A percentile compares a stretch with the other conserved stretches of the same genome.
Evolutionary conservation across 2,113 vertebrate genomes (phyloP).

Genomic region (Onychostoma macrolepis): DNA sequence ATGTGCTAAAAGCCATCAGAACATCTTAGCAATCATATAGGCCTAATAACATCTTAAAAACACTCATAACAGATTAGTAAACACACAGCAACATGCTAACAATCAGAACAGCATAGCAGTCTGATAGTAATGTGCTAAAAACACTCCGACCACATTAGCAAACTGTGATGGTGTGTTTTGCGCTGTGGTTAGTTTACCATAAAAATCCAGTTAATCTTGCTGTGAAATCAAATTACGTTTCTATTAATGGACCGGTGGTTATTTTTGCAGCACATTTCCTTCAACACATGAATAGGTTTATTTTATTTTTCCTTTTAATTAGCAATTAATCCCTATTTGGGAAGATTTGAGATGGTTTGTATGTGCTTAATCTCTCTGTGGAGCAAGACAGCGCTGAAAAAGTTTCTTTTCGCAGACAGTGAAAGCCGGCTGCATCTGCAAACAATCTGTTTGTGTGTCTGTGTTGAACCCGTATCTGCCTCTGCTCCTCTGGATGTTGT

Average conservation of each 20-base stretch:
- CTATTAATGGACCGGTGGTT: not conserved
- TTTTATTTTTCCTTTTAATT: not conserved
- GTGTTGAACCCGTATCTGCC: not conserved
- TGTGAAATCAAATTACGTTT: conserved; percentile 40
- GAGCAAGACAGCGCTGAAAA: not conserved
- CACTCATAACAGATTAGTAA: not conserved
- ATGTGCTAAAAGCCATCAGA: not conserved
- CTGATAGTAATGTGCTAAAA: not conserved
- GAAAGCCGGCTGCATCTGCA: conserved; percentile 26
- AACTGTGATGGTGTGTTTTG: not conserved
- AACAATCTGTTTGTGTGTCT: conserved; percentile 5
- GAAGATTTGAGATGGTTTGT: not conserved
- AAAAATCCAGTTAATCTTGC: conserved; percentile 14
- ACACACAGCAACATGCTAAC: not conserved
- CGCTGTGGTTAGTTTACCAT: not conserved
- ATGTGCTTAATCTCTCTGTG: not conserved
- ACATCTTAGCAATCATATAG: not conserved
- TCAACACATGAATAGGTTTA: not conserved
- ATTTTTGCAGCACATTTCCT: conserved; percentile 24
- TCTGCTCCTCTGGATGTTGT: conserved; percentile 24
- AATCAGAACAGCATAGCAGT: not conserved
- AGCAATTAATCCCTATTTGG: not conserved
- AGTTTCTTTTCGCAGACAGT: not conserved
- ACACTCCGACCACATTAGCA: not conserved
- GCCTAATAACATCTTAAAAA: not conserved